Base-by-base conservation (phyloP, 1,140 invertebrate genomes). In the Drosophila grimshawi region DNA sequence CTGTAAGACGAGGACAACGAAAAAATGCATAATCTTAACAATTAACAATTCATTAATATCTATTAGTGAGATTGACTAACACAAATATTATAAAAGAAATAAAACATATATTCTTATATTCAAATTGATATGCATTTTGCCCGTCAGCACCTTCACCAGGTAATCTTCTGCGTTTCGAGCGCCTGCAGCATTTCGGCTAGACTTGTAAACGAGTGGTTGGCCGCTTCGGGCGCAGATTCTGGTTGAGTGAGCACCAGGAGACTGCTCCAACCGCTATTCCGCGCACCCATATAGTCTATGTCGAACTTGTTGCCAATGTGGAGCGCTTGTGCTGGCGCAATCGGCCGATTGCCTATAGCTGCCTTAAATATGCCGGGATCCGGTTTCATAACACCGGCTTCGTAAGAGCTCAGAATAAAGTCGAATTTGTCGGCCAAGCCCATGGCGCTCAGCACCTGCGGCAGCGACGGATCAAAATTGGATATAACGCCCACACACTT, bases 291-390 rank as follows among this genome's bases (percentile, higher is more conserved):
- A 92, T 96, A 98, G 93, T 98, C 97, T 29, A 95, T 94, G 55
- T 94, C 83, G 3, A 95, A 61, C 80, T 95, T 94, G 93, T 98
- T 96, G 8, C 97, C 97, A 69, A 98, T 94, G 91, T 98, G 97
- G 1, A 98, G 85, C 5, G 96, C 95, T 81, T 97, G 93, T 2
- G 92, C 65, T 0, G 96, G 92, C 41, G 71, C 67, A 10, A 94
- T 93, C 2, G 57, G 19, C 10, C 65, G 55, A 2, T 51, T 45
- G 4, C 78, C n/a, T 27, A 92, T 5, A 0, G 92, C 71, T 2
- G 66, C 61, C 2, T 77, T 10, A n/a, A 92, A 92, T 30, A 92
- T 92, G 2, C 53, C 59, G 10, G 37, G 35, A 41, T 91, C 57
- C 2, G 92, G 92, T 45, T 92, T 92, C 65, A 81, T 77, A 10